Evolutionary conservation across 2,888 invertebrate genomes (phyloP), one percentile per base, ranked within the genome.

Genomic region (Drosophila subquinaria): DNA sequence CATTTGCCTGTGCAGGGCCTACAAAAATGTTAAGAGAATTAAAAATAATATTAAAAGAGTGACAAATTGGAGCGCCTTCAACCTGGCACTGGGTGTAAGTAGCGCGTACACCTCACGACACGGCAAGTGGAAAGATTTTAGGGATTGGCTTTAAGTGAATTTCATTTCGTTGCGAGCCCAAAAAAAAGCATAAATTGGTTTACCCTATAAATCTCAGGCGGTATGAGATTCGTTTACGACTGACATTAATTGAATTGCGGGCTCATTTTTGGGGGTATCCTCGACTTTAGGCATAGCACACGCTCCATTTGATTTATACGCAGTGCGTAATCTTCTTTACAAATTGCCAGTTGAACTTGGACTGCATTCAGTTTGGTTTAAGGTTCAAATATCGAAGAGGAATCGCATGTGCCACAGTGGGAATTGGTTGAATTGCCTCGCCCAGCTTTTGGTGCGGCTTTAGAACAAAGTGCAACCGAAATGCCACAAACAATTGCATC

Each of bases 401-500:
- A 57, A 45, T 62, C 52, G 53, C 53, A 62, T 42, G 53, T 48
- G 23, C 33, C 61, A 66, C 82, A 61, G 74, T 85, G 89, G 76
- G 81, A 88, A 89, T 81, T 76, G 72, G 69, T 62, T 70, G 57
- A 13, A 59, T 27, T 47, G 76, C 72, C 77, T 67, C 73, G 73
- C 72, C 73, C 72, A 51, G 38, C 42, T 59, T 40, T 11, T 62
- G 61, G 27, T 35, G 62, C 87, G 90, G 87, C 83, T 70, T 70
- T 48, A 79, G 81, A 81, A 86, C 87, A 90, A 90, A 87, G 87
- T 82, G 83, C 88, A 75, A 57, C 73, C 76, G 81, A 88, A 88
- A 88, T 88, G 89, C 89, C 89, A 86, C 36, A 73, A 83, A 88
- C 89, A 90, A 86, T 88, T 90, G 87, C 89, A 75, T 85, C 85